phyloP scores from a whole-genome alignment of 2,797 vertebrate species.

The Onychomys leucogaster region DNA sequence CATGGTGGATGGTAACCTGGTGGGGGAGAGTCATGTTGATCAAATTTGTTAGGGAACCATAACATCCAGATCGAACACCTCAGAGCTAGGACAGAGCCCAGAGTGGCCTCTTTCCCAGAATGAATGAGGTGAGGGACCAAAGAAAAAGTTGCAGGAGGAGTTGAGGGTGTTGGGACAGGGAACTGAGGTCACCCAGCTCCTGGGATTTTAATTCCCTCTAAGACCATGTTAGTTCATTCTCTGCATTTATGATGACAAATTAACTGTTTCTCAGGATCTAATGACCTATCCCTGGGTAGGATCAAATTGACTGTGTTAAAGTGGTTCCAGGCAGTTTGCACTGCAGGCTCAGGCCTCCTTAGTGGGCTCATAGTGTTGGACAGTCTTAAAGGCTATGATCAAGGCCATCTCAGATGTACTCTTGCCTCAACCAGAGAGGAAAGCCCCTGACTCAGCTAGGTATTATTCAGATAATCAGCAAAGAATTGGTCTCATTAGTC shows the following conservation, averaged over 20 bases:
- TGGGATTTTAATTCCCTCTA: fast-evolving
- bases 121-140: background rate
- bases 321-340: background rate
- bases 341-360: background rate
- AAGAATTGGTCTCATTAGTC: background rate
- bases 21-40: background rate
- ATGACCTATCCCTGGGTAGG: background rate
- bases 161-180: fast-evolving
- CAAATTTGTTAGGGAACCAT: background rate
- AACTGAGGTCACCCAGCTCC: background rate
- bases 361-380: background rate
- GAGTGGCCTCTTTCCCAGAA: background rate
- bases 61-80: background rate
- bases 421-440: background rate
- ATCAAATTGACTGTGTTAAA: background rate
- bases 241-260: background rate
- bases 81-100: background rate
- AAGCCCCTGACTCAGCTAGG: background rate
- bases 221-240: fast-evolving
- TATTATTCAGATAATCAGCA: background rate
- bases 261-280: background rate
- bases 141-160: background rate
- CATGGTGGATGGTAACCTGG: background rate
- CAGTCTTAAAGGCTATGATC: background rate
- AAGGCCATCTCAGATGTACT: background rate